phyloP scores from a whole-genome alignment of 2,797 vertebrate genomes.

The Mustela erminea region DNA sequence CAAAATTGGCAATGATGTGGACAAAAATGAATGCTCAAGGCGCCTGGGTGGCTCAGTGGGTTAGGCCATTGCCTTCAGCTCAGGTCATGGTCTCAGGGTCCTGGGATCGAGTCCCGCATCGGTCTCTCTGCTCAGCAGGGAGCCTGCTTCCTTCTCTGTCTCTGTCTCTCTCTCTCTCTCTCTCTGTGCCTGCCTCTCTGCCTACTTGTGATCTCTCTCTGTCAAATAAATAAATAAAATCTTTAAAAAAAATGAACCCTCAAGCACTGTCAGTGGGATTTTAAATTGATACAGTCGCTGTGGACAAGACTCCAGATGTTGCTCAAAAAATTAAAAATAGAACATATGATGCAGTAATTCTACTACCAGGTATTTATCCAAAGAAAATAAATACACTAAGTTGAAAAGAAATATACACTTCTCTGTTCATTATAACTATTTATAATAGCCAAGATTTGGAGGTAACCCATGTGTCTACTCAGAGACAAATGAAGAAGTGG shows the following conservation, averaged over 20 bases:
- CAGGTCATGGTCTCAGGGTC: no score
- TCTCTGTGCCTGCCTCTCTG: no score
- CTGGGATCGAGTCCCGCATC: no score
- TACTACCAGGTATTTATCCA: background rate
- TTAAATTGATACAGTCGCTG: background rate
- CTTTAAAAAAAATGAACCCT: background rate
- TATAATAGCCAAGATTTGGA: background rate
- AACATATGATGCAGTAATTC: background rate
- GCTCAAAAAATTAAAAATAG: background rate
- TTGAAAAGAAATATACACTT: background rate
- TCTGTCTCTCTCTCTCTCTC: no score
- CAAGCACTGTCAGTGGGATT: background rate
- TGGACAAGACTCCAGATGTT: background rate
- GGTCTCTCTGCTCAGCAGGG: no score
- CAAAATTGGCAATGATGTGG: background rate
- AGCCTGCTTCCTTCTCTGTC: no score
- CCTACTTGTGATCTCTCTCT: no score
- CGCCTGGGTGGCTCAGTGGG: no score
- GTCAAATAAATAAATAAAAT: no score
- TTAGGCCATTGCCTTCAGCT: no score
- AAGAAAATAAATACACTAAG: background rate
- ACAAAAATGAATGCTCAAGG: background rate
- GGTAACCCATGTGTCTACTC: background rate
- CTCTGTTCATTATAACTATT: background rate
- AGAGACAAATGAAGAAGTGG: background rate